Evolutionary conservation across 2,113 vertebrate species (phyloP).

Genomic region (Murina feae): DNA sequence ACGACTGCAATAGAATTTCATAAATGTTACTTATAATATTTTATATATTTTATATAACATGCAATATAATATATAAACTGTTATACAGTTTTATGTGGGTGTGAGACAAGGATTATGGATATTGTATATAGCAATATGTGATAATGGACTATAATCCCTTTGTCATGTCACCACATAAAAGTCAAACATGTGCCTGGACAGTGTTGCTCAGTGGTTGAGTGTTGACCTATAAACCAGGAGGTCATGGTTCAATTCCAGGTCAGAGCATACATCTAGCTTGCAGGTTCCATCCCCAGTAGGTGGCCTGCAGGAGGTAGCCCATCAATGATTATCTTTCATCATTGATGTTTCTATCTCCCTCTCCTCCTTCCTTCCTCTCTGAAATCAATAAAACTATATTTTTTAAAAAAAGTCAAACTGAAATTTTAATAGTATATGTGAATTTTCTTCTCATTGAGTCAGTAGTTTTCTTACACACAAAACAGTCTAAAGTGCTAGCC

Average conservation of each 20-base stretch:
- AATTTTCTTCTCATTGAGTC: background rate
- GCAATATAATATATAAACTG: background rate
- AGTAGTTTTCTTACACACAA: background rate
- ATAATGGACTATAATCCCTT: background rate
- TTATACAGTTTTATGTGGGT: background rate
- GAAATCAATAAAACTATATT: too few relatives aligned
- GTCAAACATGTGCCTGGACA: too few relatives aligned
- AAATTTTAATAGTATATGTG: background rate
- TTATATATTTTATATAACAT: background rate
- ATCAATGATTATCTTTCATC: too few relatives aligned
- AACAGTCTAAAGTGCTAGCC: background rate
- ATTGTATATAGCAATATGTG: background rate
- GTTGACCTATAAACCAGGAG: too few relatives aligned
- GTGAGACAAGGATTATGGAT: background rate
- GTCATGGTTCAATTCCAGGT: too few relatives aligned
- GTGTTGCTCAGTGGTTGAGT: too few relatives aligned
- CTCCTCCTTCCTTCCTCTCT: too few relatives aligned
- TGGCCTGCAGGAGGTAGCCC: too few relatives aligned
- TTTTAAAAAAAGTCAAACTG: background rate
- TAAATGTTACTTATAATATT: background rate
- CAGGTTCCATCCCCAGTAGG: too few relatives aligned
- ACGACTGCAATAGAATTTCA: background rate
- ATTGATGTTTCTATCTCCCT: too few relatives aligned
- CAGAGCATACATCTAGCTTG: too few relatives aligned
- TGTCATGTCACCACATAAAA: background rate